Conservation (phyloP, 2,888 invertebrate species). For the Aphidius colemani region DNA sequence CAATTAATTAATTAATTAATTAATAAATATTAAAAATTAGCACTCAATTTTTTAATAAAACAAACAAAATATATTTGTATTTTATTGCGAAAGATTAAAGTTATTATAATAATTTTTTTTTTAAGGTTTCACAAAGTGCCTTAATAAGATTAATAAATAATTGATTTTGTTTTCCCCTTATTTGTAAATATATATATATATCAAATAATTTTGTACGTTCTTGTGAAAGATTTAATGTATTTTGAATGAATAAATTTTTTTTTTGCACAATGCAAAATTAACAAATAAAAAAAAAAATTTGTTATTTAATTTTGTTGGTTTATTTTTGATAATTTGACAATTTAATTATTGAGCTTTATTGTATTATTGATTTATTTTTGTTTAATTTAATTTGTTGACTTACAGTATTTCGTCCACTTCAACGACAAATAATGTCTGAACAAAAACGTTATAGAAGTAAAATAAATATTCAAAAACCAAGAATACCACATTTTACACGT, state of each 20-base stretch:
- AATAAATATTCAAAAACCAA: conserved; percentile 78
- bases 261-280: conserved; percentile 12
- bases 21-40: too few species aligned
- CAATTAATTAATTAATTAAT: conserved; percentile 25
- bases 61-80: conserved; percentile 2
- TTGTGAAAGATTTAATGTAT: conserved; percentile 22
- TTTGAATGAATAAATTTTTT: conserved; percentile 17
- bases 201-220: not conserved
- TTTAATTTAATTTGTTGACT: conserved; percentile 27
- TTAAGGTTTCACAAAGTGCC: conserved; percentile 24
- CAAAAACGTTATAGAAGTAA: conserved; percentile 74
- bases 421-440: conserved; percentile 53
- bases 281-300: too few species aligned
- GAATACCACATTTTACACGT: conserved; percentile 71
- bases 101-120: too few species aligned
- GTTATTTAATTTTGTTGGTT: conserved; percentile 3
- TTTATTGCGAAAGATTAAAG: not conserved
- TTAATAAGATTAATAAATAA: conserved; percentile 32
- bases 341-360: conserved; percentile 3
- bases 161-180: conserved; percentile 34
- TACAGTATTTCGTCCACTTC: conserved; percentile 48
- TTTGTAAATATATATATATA: conserved; percentile 32
- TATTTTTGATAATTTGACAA: not conserved
- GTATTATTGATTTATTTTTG: conserved; percentile 13
- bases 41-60: conserved; percentile 2